phyloP scores from a whole-genome alignment of 2,113 vertebrate species.

The Perca flavescens region DNA sequence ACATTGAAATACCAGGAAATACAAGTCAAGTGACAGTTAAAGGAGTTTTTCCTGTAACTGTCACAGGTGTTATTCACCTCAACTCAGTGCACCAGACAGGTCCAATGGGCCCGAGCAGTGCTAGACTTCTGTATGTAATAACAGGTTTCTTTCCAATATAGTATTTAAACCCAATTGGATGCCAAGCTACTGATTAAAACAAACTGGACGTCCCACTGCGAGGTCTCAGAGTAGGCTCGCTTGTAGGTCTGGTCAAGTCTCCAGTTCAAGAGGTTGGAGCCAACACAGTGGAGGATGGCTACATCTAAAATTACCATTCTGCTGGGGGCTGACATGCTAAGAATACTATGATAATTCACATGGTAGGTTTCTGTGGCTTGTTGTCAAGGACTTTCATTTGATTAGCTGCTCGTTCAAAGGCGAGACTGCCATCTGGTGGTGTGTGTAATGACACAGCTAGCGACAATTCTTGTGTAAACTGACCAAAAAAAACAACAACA shows the following conservation, averaged over 20 bases:
- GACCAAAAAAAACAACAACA: background rate
- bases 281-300: constrained; percentile 33
- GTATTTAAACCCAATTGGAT: constrained; percentile 53
- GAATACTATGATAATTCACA: constrained; percentile 58
- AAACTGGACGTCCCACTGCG: constrained; percentile 24
- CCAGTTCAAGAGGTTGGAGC: constrained; percentile 29
- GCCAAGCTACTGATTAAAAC: constrained; percentile 48
- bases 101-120: constrained; percentile 18
- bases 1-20: constrained; percentile 63
- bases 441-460: background rate
- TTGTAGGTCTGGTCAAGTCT: constrained; percentile 11
- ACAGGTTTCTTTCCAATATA: constrained; percentile 47
- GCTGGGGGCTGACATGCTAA: constrained; percentile 42
- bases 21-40: constrained; percentile 62
- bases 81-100: background rate
- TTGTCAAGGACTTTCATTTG: constrained; percentile 38
- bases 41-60: constrained; percentile 41
- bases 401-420: background rate
- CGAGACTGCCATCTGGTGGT: constrained; percentile 69
- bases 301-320: constrained; percentile 46
- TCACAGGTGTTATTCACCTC: constrained; percentile 11
- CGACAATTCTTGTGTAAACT: background rate
- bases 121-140: constrained; percentile 31
- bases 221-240: constrained; percentile 14
- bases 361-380: constrained; percentile 41